Evolutionary conservation across 2,797 vertebrate species (phyloP).

Genomic region (Myiothlypis chrysogaster): DNA sequence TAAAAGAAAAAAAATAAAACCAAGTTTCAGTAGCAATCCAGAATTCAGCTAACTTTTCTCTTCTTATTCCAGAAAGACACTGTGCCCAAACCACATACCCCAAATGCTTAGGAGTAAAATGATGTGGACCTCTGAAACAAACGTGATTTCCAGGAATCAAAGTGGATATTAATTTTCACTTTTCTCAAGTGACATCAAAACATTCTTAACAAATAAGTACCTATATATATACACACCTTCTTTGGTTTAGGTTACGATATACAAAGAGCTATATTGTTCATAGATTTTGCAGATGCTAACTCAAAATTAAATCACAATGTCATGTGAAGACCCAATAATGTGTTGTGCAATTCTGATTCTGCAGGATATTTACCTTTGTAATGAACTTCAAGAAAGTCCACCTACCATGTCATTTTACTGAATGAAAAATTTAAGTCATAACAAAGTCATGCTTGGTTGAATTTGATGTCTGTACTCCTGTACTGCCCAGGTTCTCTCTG

Average conservation of each 20-base stretch:
- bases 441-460: not conserved
- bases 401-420: rapidly evolving
- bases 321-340: not conserved
- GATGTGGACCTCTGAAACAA: not conserved
- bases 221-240: too few relatives aligned
- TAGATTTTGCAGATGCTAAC: not conserved
- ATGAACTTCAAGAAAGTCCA: not conserved
- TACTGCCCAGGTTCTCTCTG: not conserved
- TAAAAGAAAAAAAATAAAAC: not conserved
- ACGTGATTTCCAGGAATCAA: not conserved
- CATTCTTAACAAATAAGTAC: not conserved
- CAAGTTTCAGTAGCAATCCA: not conserved
- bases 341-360: not conserved
- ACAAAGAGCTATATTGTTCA: not conserved
- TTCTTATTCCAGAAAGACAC: not conserved
- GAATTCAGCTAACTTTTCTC: not conserved
- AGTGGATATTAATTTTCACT: not conserved
- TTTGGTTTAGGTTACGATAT: not conserved
- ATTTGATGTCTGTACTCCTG: not conserved
- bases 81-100: not conserved
- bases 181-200: not conserved
- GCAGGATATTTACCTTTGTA: not conserved
- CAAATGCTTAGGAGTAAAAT: not conserved
- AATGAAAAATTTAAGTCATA: not conserved
- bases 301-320: not conserved